A percentile compares a stretch with the other conserved stretches of the same genome.
Evolutionary conservation across 2,113 vertebrate species (phyloP).

Genomic region (Psephotus haematonotus): DNA sequence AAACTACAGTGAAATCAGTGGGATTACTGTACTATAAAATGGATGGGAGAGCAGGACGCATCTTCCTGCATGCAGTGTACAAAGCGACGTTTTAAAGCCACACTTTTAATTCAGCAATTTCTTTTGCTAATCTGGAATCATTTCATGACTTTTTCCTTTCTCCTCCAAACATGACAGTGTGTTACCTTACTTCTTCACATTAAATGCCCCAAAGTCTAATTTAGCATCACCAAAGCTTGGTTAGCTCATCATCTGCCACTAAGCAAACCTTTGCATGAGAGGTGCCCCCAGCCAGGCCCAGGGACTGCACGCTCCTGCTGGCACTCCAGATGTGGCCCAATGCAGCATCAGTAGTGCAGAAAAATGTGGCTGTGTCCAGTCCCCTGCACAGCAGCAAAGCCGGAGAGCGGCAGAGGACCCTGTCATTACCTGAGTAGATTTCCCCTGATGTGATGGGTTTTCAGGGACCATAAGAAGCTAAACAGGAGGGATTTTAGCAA

Average conservation of each 20-base stretch:
- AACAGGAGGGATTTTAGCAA: neutral
- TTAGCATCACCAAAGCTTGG: neutral
- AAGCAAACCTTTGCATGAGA: neutral
- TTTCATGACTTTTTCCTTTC: neutral
- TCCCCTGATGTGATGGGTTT: neutral
- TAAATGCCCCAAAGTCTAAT: neutral
- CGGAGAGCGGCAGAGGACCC: neutral
- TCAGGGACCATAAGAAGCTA: neutral
- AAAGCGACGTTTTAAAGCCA: neutral
- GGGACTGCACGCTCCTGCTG: fast-evolving
- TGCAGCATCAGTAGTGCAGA: neutral
- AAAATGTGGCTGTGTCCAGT: neutral
- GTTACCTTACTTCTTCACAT: neutral
- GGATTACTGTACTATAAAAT: neutral
- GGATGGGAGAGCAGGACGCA: neutral
- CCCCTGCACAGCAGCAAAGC: neutral
- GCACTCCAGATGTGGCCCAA: neutral
- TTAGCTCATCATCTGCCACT: neutral
- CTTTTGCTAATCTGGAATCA: neutral
- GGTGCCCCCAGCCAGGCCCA: neutral
- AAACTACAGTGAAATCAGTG: neutral
- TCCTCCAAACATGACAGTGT: neutral
- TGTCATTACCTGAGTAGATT: neutral
- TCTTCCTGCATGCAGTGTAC: neutral
- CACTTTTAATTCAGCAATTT: neutral